These are phyloP conservation scores for Rissa tridactyla DNA, from an alignment of 2,113 vertebrate genomes.

Conservation along the genomic window DNA sequence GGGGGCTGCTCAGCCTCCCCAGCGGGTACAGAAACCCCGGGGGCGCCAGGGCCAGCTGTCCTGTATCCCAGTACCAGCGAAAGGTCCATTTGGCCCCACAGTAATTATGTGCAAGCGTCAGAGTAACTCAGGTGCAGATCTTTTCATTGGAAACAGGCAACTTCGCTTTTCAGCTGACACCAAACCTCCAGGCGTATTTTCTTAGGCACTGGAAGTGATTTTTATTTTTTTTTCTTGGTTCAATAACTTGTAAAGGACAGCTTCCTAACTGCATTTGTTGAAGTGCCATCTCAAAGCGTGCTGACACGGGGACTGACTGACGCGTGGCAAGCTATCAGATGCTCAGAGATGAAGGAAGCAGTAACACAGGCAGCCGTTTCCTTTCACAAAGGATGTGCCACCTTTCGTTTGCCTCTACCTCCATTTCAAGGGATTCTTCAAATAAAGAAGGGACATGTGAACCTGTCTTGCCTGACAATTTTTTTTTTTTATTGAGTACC, in stretches of 20 bases:
- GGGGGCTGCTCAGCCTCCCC: background rate
- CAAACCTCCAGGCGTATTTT: slow-evolving; percentile 22
- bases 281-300: slow-evolving; percentile 31
- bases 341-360: slow-evolving; percentile 54
- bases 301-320: slow-evolving; percentile 42
- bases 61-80: background rate
- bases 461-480: slow-evolving; percentile 22
- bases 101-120: background rate
- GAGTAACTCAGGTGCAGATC: background rate
- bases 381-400: slow-evolving; percentile 57
- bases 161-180: background rate
- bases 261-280: slow-evolving; percentile 39
- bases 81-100: background rate
- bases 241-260: slow-evolving; percentile 55
- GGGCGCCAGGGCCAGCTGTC: background rate
- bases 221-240: background rate
- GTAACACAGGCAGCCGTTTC: slow-evolving; percentile 24
- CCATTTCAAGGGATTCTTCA: slow-evolving; percentile 50
- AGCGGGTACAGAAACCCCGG: fast-evolving
- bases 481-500: slow-evolving; percentile 22
- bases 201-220: background rate
- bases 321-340: slow-evolving; percentile 39
- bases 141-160: background rate
- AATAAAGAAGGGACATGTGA: slow-evolving; percentile 9
- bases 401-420: slow-evolving; percentile 46